Evolutionary conservation across 2,113 vertebrate species (phyloP), one percentile per base, ranked within the genome.

Genomic region (Equus quagga): DNA sequence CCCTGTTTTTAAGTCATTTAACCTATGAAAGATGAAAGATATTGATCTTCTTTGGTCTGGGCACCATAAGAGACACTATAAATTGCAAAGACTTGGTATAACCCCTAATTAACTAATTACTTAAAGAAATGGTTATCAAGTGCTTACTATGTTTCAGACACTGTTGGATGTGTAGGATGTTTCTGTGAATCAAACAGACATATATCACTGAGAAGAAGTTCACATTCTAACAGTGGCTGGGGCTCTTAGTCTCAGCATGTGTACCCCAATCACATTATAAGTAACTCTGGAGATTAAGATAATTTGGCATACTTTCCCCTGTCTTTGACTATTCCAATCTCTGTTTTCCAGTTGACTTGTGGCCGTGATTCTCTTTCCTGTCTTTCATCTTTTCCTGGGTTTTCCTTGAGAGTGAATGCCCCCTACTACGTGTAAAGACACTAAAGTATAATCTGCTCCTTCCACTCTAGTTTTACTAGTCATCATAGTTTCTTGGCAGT

Each of bases 401-500:
- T 93, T 69, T 60, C 26, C 15, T 41, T 28, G 21, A 36, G 36
- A 70, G 31, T 3, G 56, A 87, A 62, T 70, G 2, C 41, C 11
- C 8, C 13, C 31, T 51, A 46, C 4, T 51, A 26, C 13, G n/a
- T 23, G 51, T 54, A 36, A 64, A 41, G 21, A 82, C 8, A 2
- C 0, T 41, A 58, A 87, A 81, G 0, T 2, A 64, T 7, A 64
- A 8, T n/a, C n/a, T 9, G 15, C 8, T 1, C 0, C 1, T 44
- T 78, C 13, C 11, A 58, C 5, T 81, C 33, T 13, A 82, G 80
- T 65, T 67, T 82, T 80, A 58, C 8, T 80, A n/a, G 44, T 72
- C 24, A 58, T 23, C 33, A 10, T 31, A 60, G 14, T 36, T 58
- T 91, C 33, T 56, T 86, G 19, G 24, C 33, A 83, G 6, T 51